Percentiles rank a stretch among this genome's conserved stretches.
phyloP scores from a whole-genome alignment of 2,888 invertebrate genomes.

The Amiota mariae region DNA sequence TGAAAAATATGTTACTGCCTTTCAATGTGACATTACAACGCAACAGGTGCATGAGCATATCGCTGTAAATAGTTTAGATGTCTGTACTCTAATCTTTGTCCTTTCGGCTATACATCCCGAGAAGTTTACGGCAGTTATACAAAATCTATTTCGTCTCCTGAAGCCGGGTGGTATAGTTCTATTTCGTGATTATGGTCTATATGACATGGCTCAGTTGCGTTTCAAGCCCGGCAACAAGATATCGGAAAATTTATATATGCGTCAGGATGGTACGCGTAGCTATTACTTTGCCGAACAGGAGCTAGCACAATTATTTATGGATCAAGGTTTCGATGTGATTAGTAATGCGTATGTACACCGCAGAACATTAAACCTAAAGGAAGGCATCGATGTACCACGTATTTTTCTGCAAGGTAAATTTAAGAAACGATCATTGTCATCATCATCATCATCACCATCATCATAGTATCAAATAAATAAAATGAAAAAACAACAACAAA shows the following conservation, averaged over 20 bases:
- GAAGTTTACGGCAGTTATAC: constrained; percentile 80
- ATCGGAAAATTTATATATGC: constrained; percentile 92
- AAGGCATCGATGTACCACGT: constrained; percentile 91
- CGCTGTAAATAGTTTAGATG: constrained; percentile 77
- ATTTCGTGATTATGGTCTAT: constrained; percentile 94
- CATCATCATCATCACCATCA: too few relatives aligned
- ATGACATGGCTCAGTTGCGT: constrained; percentile 96
- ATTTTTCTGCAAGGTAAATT: constrained; percentile 96
- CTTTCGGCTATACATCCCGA: constrained; percentile 94
- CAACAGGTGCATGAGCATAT: constrained; percentile 78
- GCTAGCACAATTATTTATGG: constrained; percentile 78
- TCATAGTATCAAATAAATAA: neutral
- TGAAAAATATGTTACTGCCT: constrained; percentile 80
- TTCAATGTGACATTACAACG: constrained; percentile 88
- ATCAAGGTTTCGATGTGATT: constrained; percentile 81
- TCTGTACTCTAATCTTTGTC: constrained; percentile 94
- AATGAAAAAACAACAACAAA: neutral
- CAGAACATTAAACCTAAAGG: constrained; percentile 93
- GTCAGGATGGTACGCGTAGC: constrained; percentile 96
- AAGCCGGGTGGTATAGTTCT: constrained; percentile 86
- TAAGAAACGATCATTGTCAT: constrained; percentile 71
- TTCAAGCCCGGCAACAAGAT: constrained; percentile 96
- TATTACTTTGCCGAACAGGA: constrained; percentile 88
- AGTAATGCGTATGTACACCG: constrained; percentile 87
- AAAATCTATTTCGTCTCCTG: constrained; percentile 80